phyloP scores from a whole-genome alignment of 1,140 invertebrate genomes.

The Metopolophium dirhodum region DNA sequence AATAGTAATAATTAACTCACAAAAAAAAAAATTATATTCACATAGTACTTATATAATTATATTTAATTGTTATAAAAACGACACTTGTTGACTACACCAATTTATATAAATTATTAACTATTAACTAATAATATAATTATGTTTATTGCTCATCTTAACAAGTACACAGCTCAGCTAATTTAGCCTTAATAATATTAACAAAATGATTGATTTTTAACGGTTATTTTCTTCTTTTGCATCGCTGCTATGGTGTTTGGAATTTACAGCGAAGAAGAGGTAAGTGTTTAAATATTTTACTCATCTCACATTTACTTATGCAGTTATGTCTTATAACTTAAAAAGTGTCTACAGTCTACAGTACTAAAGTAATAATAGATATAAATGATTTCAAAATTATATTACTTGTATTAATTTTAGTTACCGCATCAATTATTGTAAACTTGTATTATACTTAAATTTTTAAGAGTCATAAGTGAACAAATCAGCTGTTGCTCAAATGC shows the following conservation, averaged over 20 bases:
- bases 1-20: not conserved
- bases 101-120: not conserved
- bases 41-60: not conserved
- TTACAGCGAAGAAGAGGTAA: conserved; percentile 58
- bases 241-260: conserved; percentile 54
- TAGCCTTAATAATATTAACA: conserved; percentile 41
- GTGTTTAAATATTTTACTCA: not conserved
- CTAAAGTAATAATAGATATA: not conserved
- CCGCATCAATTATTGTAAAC: not conserved
- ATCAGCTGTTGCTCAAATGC: not conserved
- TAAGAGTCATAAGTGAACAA: not conserved
- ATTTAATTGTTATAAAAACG: not conserved
- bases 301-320: not conserved
- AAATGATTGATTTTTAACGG: conserved; percentile 36
- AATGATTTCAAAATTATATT: not conserved
- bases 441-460: not conserved
- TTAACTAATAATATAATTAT: not conserved
- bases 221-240: conserved; percentile 53
- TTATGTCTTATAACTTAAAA: not conserved
- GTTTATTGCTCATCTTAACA: not conserved
- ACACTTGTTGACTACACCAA: not conserved
- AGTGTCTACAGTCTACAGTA: conserved; percentile 7
- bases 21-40: not conserved
- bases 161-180: conserved; percentile 3
- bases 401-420: not conserved